Evolutionary conservation across 2,888 invertebrate species (phyloP).

Genomic region (Chirona hameri): DNA sequence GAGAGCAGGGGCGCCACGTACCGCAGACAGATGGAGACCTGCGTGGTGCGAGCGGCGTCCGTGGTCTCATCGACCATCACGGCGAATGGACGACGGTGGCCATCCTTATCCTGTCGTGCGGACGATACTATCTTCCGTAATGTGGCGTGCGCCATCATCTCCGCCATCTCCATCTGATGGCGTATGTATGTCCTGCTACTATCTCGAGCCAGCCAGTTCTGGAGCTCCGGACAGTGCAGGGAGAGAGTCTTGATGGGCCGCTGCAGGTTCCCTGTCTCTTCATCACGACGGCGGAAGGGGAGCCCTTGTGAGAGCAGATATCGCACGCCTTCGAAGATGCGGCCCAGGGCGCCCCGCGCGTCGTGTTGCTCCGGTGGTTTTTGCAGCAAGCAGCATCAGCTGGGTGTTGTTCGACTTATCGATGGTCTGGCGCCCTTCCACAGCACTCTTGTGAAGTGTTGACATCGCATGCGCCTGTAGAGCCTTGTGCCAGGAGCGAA

Average conservation of each 20-base stretch:
- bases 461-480: no score
- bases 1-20: background rate
- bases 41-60: background rate
- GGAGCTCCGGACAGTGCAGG: background rate
- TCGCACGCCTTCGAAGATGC: no score
- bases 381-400: no score
- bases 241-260: background rate
- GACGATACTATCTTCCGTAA: background rate
- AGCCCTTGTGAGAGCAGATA: no score
- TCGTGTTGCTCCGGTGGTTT: no score
- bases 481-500: no score
- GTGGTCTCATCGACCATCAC: conserved; percentile 3
- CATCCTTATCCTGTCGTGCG: background rate
- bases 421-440: no score
- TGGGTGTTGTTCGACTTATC: no score
- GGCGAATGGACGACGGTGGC: background rate
- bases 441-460: no score
- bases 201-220: background rate
- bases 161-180: background rate
- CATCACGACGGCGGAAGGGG: no score
- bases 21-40: background rate
- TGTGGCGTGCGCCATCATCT: background rate
- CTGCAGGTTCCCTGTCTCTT: no score
- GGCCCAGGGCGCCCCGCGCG: no score
- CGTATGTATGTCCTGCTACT: background rate